Evolutionary conservation across 2,797 vertebrate species (phyloP).

Genomic region (Chelonia mydas): DNA sequence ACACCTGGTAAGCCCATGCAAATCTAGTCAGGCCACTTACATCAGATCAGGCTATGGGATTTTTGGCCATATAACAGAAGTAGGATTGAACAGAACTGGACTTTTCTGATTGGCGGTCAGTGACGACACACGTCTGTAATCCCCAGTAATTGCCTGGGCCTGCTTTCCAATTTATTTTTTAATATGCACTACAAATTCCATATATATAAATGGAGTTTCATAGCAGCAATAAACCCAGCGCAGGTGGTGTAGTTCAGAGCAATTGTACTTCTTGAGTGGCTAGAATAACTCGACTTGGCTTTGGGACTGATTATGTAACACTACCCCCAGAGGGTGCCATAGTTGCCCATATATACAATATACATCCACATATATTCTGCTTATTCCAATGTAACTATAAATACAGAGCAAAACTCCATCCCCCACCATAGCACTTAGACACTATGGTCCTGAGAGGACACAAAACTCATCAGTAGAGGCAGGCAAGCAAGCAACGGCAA

Average conservation of each 20-base stretch:
- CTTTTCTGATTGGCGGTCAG: neutral
- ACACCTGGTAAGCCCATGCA: neutral
- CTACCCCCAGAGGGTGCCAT: neutral
- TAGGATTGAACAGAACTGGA: neutral
- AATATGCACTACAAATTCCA: neutral
- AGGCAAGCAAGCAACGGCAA: neutral
- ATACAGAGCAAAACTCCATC: neutral
- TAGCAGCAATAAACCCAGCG: neutral
- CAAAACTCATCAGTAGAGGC: neutral
- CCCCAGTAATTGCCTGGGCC: neutral
- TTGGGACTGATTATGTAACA: fast-evolving
- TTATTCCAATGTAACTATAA: neutral
- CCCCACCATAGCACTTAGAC: neutral
- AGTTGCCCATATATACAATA: neutral
- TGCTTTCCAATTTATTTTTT: fast-evolving
- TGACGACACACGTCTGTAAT: fast-evolving
- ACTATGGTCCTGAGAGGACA: neutral
- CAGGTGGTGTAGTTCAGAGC: neutral
- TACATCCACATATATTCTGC: neutral
- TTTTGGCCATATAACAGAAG: neutral
- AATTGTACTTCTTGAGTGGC: neutral
- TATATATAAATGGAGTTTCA: fast-evolving
- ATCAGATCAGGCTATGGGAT: fast-evolving
- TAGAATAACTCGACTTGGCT: neutral
- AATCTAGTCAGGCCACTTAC: neutral